These are phyloP conservation scores for Ariopsis seemanni DNA, from an alignment of 2,113 vertebrate species.

Conservation along the genomic window DNA sequence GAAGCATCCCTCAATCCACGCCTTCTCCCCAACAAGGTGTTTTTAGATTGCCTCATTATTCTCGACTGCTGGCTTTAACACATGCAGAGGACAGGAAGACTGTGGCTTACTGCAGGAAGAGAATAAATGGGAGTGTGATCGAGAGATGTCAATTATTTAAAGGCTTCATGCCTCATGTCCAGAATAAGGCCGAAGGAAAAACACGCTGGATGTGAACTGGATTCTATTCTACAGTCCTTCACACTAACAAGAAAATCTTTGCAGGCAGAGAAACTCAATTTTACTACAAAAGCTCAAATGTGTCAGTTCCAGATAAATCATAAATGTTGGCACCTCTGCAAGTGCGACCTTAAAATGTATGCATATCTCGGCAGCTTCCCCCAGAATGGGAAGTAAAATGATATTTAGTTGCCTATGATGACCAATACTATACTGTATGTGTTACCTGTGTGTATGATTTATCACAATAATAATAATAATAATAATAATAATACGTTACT, in stretches of 20 bases:
- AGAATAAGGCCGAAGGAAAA: not conserved
- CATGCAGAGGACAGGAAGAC: not conserved
- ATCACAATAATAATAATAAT: not conserved
- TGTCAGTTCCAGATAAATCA: not conserved
- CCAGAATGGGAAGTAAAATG: not conserved
- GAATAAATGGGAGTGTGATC: not conserved
- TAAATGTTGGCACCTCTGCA: not conserved
- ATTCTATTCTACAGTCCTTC: not conserved
- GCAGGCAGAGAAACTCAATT: not conserved
- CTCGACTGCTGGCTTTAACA: not conserved
- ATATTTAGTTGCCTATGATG: not conserved
- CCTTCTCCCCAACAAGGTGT: constrained; percentile 26
- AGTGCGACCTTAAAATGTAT: not conserved
- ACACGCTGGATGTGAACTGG: not conserved
- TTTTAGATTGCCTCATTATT: constrained; percentile 46
- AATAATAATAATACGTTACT: not conserved
- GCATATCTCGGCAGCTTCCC: too few relatives aligned
- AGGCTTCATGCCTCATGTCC: not conserved
- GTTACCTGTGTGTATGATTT: not conserved
- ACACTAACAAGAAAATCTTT: not conserved
- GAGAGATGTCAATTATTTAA: constrained; percentile 4
- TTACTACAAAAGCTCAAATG: not conserved
- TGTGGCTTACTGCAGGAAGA: not conserved
- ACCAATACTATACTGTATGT: not conserved
- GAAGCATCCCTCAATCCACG: constrained; percentile 12